These are phyloP conservation scores for Scomber japonicus DNA, from an alignment of 2,113 vertebrate genomes.

Conservation along the genomic window DNA sequence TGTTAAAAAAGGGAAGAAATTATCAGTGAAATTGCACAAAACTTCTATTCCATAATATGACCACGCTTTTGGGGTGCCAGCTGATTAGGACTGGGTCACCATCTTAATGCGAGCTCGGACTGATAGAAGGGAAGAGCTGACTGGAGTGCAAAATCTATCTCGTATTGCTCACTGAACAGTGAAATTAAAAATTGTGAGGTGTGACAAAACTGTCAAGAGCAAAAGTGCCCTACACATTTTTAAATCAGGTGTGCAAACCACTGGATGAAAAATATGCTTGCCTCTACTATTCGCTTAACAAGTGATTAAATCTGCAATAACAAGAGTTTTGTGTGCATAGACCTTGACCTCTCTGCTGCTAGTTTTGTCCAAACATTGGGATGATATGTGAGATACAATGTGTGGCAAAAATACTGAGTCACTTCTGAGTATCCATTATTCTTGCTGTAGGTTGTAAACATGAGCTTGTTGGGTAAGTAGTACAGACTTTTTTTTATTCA, in stretches of 20 bases:
- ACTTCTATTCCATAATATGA: slow-evolving; percentile 8
- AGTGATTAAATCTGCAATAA: slow-evolving; percentile 65
- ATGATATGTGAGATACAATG: not conserved
- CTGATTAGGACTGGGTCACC: slow-evolving; percentile 23
- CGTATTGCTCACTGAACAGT: slow-evolving; percentile 70
- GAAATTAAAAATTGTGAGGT: slow-evolving; percentile 78
- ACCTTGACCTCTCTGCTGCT: slow-evolving; percentile 12
- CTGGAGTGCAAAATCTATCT: slow-evolving; percentile 49
- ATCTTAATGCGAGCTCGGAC: slow-evolving; percentile 28
- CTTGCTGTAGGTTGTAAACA: no score
- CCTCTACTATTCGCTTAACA: slow-evolving; percentile 52
- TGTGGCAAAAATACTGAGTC: not conserved
- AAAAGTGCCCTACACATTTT: slow-evolving; percentile 26
- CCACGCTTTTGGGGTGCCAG: slow-evolving; percentile 3
- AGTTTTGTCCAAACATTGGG: slow-evolving; percentile 27
- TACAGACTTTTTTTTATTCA: not conserved
- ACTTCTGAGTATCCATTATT: not conserved
- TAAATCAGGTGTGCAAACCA: slow-evolving; percentile 51
- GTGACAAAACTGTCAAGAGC: slow-evolving; percentile 68
- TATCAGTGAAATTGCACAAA: not conserved
- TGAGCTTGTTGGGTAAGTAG: no score
- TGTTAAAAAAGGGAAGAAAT: not conserved
- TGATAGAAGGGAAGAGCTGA: slow-evolving; percentile 21
- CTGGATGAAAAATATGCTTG: slow-evolving; percentile 52
- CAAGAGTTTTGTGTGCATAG: slow-evolving; percentile 35